Conservation (phyloP, 2,797 vertebrate genomes). For the Toxotes lorentzi region DNA sequence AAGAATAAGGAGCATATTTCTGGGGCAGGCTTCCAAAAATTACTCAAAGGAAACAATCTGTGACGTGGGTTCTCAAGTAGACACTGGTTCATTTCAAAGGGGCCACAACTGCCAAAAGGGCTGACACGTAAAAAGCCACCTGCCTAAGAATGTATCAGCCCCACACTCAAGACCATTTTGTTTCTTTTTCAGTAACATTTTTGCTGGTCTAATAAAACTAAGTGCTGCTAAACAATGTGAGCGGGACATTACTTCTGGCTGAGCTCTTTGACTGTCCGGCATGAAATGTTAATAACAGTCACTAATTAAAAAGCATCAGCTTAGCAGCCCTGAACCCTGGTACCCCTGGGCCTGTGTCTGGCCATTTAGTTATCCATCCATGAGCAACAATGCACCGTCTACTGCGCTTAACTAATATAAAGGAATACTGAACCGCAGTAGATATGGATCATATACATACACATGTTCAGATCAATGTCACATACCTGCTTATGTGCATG, state of each 20-base stretch:
- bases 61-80: neutral
- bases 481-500: neutral
- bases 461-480: neutral
- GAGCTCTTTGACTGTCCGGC: neutral
- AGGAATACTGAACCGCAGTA: constrained; percentile 4
- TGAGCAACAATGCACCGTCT: constrained; percentile 2
- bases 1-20: neutral
- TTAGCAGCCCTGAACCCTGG: neutral
- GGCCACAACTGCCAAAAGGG: neutral
- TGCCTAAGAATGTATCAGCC: neutral
- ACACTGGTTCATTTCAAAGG: neutral
- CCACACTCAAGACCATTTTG: neutral
- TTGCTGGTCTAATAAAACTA: neutral
- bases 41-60: neutral
- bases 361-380: neutral
- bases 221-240: neutral
- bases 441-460: neutral
- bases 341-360: neutral
- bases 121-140: neutral
- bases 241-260: neutral
- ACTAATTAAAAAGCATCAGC: constrained; percentile 10
- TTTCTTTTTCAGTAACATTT: neutral
- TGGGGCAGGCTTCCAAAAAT: neutral
- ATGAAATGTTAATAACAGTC: neutral
- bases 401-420: constrained; percentile 3